Base-by-base conservation (phyloP, 2,797 vertebrate species). In the Danionella dracula region DNA sequence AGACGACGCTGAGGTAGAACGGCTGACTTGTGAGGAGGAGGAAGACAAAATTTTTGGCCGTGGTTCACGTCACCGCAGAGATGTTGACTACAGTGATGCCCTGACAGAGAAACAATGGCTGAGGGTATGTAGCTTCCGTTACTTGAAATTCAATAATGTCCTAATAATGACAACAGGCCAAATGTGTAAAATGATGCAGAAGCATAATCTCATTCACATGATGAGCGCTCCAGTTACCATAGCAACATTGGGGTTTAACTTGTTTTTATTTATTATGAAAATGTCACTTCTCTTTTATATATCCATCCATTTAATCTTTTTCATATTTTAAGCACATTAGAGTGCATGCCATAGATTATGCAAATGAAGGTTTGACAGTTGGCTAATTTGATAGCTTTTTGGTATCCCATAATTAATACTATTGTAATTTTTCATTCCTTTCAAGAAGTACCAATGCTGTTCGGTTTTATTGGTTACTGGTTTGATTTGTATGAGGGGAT, bases 71-170 rank as follows among this genome's bases (percentile, higher is more conserved):
- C 91, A 92, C 4, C 94, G 96, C 23, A 89, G 94, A 6, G 96
- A 99, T 13, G 96, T 99, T 49, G 96, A 99, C 82, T 99, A 99
- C 85, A 96, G 96, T 0, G 96, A 99, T 32, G 81, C 95, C 1
- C 90, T 99, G 75, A 99, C 96, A 0, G 96, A 99, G 73, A 99
- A 99, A 49, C 96, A 99, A 74, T 99, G 96, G 96, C 88, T 99
- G 5, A 82, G 94, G 92, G 96, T 99, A 91, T 54, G 88, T 75
- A 12, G 27, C 12, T 17, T 38, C 16, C 6, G 23, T 51, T 64
- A 16, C 41, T 35, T 27, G 9, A 8, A 15, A 1, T 46, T 34
- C 19, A 17, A 5, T 9, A 54, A n/a, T 16, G 15, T 16, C 12
- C 9, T 56, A 2, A 11, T 10, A 11, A 44, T 15, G 7, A 17